phyloP scores from a whole-genome alignment of 2,113 vertebrate genomes.

The Aptenodytes patagonicus region DNA sequence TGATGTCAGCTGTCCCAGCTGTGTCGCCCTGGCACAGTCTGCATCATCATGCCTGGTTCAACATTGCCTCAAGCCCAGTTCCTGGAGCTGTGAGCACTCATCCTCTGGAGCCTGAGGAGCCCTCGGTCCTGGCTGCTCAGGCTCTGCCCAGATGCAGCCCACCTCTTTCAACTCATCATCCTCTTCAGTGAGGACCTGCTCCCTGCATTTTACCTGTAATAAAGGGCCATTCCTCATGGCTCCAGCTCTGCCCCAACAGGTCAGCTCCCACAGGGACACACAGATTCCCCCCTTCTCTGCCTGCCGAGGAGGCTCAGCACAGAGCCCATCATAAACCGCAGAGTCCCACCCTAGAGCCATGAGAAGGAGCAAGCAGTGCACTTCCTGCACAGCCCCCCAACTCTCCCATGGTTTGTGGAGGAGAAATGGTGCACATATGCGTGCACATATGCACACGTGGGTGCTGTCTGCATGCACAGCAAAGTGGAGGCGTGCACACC shows the following conservation, averaged over 20 bases:
- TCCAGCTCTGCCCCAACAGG: not conserved
- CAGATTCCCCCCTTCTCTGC: not conserved
- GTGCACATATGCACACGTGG: not conserved
- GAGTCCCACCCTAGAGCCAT: not conserved
- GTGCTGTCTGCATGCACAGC: not conserved
- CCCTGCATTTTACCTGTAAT: not conserved
- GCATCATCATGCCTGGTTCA: not conserved
- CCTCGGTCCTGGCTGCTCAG: not conserved
- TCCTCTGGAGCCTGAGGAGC: not conserved
- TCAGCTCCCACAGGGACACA: not conserved
- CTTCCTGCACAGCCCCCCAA: not conserved
- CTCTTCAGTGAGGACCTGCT: not conserved
- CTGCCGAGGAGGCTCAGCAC: not conserved
- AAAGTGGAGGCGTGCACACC: not conserved
- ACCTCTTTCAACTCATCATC: not conserved
- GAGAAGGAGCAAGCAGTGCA: not conserved
- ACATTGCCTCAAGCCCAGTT: not conserved
- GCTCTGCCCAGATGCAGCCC: not conserved
- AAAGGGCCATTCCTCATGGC: not conserved
- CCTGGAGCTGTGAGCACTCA: not conserved
- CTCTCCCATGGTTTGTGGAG: not conserved
- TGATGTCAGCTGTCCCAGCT: not conserved
- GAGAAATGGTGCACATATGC: not conserved
- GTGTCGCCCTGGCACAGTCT: not conserved
- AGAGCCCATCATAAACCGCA: not conserved